Evolutionary conservation across 92 coral and sea anemone genomes (phyloP).

Genomic region (Porites evermanni): DNA sequence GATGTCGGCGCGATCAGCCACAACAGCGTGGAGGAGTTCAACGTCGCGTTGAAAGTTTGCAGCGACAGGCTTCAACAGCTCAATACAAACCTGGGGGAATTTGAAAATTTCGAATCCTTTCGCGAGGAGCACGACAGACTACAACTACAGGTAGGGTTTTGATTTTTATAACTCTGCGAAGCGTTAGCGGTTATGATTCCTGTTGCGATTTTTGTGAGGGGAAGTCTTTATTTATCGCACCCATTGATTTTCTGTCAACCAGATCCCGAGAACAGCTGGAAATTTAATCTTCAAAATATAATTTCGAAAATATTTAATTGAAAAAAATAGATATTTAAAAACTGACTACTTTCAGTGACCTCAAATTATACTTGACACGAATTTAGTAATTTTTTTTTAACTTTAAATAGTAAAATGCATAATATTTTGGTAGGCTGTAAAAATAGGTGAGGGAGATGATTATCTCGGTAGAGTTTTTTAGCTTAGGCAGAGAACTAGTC

Average conservation of each 20-base stretch:
- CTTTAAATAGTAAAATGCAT: background rate
- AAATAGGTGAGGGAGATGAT: background rate
- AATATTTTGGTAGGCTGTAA: background rate
- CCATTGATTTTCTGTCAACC: background rate
- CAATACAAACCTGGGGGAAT: slow-evolving; percentile 51
- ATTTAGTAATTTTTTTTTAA: background rate
- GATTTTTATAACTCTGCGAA: background rate
- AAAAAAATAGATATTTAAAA: background rate
- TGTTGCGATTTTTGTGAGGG: slow-evolving; percentile 12
- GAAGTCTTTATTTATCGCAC: slow-evolving; percentile 2
- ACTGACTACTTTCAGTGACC: too few species aligned
- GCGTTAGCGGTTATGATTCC: background rate
- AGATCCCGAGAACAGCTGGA: slow-evolving; percentile 12
- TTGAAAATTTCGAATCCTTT: slow-evolving; percentile 42
- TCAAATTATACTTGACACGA: too few species aligned
- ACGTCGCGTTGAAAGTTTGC: slow-evolving; percentile 73
- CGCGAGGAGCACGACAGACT: slow-evolving; percentile 52
- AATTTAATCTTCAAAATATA: background rate
- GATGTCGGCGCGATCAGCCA: slow-evolving; percentile 63
- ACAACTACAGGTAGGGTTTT: slow-evolving; percentile 66
- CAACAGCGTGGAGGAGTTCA: slow-evolving; percentile 73
- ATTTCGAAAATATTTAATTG: background rate
- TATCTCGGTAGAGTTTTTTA: background rate
- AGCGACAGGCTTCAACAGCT: slow-evolving; percentile 71
- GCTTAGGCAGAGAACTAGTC: background rate